Conservation (phyloP, 2,797 vertebrate genomes). For the Aphelocoma californica region DNA sequence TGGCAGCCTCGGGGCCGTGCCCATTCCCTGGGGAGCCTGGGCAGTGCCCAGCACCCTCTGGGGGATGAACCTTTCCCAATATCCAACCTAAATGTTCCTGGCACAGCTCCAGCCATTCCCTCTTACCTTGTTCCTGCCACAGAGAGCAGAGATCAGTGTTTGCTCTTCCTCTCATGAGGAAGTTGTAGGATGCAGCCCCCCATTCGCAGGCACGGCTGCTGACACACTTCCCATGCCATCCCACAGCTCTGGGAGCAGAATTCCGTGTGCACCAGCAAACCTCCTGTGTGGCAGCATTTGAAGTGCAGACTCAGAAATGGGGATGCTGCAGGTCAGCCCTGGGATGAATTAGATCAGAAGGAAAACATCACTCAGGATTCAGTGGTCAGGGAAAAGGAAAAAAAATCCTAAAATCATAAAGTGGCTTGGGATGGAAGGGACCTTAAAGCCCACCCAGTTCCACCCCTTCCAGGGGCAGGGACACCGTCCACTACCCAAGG, state of each 20-base stretch:
- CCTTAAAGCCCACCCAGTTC: neutral
- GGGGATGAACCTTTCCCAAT: neutral
- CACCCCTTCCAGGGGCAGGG: neutral
- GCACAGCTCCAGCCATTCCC: fast-evolving
- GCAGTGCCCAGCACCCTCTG: neutral
- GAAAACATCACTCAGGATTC: neutral
- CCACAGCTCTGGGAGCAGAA: neutral
- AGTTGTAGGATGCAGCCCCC: neutral
- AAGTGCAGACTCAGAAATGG: neutral
- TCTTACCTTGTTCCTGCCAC: neutral
- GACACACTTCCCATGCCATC: neutral
- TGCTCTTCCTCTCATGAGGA: neutral
- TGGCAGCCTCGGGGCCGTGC: fast-evolving
- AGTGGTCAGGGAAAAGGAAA: neutral
- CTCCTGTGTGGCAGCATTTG: neutral
- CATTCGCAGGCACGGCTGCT: neutral
- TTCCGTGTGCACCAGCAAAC: neutral
- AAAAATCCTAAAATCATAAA: neutral
- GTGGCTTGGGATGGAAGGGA: neutral
- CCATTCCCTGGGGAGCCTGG: neutral
- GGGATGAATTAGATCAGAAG: neutral
- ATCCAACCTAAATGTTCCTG: fast-evolving
- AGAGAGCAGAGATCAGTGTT: neutral
- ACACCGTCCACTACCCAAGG: neutral
- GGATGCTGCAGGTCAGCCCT: neutral